Percentiles rank a stretch among this genome's conserved stretches.
phyloP scores from a whole-genome alignment of 2,797 vertebrate species.

The Tapirus indicus region DNA sequence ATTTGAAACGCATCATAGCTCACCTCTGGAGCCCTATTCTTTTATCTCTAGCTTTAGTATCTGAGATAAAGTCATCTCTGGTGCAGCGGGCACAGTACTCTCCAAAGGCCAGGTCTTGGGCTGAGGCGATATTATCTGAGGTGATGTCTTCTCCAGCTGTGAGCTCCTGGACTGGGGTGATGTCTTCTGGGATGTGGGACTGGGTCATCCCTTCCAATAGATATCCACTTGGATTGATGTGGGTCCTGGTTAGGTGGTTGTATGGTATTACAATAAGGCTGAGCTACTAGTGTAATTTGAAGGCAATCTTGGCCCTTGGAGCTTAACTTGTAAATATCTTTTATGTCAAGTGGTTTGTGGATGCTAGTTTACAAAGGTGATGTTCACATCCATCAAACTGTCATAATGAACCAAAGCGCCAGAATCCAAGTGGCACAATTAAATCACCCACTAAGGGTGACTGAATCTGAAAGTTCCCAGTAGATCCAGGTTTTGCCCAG shows the following conservation, averaged over 20 bases:
- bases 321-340: neutral
- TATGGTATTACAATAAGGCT: neutral
- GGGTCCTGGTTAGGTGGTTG: neutral
- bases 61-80: neutral
- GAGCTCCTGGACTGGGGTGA: neutral
- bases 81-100: neutral
- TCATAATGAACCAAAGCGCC: neutral
- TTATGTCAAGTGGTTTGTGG: neutral
- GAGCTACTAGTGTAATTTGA: neutral
- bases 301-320: neutral
- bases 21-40: neutral
- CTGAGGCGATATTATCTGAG: no score
- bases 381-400: neutral
- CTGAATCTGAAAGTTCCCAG: neutral
- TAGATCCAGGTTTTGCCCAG: neutral
- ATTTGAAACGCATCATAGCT: neutral
- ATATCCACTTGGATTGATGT: neutral
- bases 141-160: no score
- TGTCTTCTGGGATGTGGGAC: neutral
- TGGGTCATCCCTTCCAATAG: no score
- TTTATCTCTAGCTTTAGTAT: neutral
- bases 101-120: neutral
- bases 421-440: neutral
- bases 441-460: neutral
- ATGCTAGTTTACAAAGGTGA: neutral